Base-by-base conservation (phyloP, 2,113 vertebrate species). In the Syngnathus scovelli region DNA sequence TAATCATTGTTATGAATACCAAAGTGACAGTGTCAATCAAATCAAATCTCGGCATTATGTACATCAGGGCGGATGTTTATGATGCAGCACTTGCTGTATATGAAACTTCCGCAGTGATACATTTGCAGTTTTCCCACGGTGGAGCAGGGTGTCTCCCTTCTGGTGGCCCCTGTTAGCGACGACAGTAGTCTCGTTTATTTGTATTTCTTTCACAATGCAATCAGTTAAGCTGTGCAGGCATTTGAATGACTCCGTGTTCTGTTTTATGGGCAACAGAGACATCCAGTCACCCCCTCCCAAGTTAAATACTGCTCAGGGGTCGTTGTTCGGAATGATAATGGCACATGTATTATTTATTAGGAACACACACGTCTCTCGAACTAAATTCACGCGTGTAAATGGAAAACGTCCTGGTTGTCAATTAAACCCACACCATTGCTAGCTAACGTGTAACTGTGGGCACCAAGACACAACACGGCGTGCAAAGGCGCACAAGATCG, bases 141-240 rank as follows among this genome's bases (percentile, higher is more conserved):
- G 78, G 81, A 82, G 81, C 88, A 90, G 91, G 91, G 90, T 90
- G 90, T 91, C 90, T 86, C 90, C 90, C 89, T 72, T 33, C 78
- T 18, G 77, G 76, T 51, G 71, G 66, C 66, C 78, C 80, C 58
- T 7, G 58, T 69, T 72, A 43, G 49, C 71, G 60, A 63, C 70
- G 70, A 69, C 70, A 66, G 68, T 69, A 72, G 12, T 44, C 41
- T 27, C 12, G 7, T 62, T 62, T 15, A 27, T 46, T 44, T 23
- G 6, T 19, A 44, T 27, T 62, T 16, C 12, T 27, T 23, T 16
- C 2, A 27, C 41, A 44, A 39, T 62, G n/a, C 41, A 62, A 2
- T 18, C 21, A 12, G 11, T 52, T 37, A 2, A 52, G 11, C 38
- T 4, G 11, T 33, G 27, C 27, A 33, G 27, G 27, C 10, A 37